These are phyloP conservation scores for Oreochromis spilurus DNA, from an alignment of 2,113 vertebrate species.

Conservation along the genomic window DNA sequence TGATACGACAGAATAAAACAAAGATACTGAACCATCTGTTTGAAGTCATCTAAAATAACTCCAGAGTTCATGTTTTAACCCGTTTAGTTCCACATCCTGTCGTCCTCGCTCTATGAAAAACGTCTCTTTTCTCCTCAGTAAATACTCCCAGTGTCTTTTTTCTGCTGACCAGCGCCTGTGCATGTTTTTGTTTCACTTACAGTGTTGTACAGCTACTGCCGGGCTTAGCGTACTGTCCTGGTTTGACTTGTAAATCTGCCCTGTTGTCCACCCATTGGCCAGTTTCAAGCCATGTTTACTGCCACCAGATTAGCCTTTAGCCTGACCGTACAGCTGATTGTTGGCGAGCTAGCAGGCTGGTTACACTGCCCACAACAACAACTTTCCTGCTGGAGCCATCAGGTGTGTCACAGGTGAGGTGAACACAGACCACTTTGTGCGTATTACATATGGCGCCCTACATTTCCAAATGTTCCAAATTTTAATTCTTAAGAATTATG, in stretches of 20 bases:
- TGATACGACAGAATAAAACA: neutral
- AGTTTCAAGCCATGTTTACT: neutral
- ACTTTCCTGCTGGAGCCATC: neutral
- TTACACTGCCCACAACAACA: neutral
- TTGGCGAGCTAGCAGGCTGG: neutral
- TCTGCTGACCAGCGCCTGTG: neutral
- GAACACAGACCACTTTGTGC: fast-evolving
- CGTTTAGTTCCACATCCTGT: neutral
- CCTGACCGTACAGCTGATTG: neutral
- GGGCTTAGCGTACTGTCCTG: neutral
- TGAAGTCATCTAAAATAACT: neutral
- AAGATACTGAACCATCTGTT: neutral
- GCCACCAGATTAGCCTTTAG: conserved; percentile 8
- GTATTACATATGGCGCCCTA: neutral
- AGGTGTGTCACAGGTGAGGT: neutral
- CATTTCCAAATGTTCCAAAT: too few species aligned
- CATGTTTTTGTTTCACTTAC: neutral
- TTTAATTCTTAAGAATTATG: neutral
- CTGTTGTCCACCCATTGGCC: neutral
- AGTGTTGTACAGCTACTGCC: neutral
- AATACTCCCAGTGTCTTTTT: neutral
- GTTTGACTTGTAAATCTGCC: neutral
- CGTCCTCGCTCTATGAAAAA: neutral
- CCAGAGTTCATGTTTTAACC: neutral
- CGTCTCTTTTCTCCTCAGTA: neutral